phyloP scores from a whole-genome alignment of 2,888 invertebrate species.

The Drosophila merina region DNA sequence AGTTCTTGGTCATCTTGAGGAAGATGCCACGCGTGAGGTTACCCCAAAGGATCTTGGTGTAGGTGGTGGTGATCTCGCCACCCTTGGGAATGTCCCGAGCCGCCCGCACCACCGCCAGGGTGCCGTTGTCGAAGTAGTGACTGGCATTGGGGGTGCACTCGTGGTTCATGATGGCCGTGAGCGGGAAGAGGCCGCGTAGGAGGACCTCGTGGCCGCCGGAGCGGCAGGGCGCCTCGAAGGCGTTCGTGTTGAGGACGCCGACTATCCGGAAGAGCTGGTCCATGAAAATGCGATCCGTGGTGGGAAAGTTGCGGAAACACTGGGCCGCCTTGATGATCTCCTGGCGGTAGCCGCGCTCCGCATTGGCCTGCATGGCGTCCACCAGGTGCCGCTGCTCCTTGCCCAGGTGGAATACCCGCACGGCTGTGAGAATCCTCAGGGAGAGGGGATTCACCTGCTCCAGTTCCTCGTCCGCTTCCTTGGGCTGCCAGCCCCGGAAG shows the following conservation, averaged over 20 bases:
- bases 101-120: constrained; percentile 87
- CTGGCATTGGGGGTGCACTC: constrained; percentile 90
- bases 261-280: constrained; percentile 81
- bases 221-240: constrained; percentile 82
- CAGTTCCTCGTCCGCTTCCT: constrained; percentile 73
- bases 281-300: constrained; percentile 79
- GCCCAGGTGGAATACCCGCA: constrained; percentile 80
- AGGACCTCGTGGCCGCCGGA: constrained; percentile 82
- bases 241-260: constrained; percentile 84
- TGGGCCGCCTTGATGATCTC: constrained; percentile 82
- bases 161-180: constrained; percentile 89
- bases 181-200: constrained; percentile 88
- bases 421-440: constrained; percentile 81
- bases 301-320: constrained; percentile 82
- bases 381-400: constrained; percentile 80
- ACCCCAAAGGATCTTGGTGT: constrained; percentile 89
- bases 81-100: constrained; percentile 87
- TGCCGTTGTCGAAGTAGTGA: constrained; percentile 87
- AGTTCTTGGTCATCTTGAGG: constrained; percentile 88
- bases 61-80: constrained; percentile 88
- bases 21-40: constrained; percentile 88
- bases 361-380: constrained; percentile 82
- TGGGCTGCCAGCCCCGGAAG: constrained; percentile 86
- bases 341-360: constrained; percentile 79
- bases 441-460: constrained; percentile 74